Base-by-base conservation (phyloP, 2,888 invertebrate genomes). In the Thera britannica region DNA sequence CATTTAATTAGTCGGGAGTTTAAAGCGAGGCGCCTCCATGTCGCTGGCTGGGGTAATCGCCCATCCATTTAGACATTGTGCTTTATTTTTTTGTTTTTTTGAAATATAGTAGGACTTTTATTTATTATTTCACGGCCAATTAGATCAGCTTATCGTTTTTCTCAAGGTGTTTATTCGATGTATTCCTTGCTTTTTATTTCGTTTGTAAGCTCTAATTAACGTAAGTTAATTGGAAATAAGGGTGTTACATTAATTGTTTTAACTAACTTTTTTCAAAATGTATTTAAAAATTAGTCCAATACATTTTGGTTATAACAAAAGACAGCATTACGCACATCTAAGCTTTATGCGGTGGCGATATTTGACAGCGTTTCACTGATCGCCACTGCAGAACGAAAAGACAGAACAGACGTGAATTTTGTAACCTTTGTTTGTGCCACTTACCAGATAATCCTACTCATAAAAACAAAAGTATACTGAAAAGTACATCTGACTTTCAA, bases 1-100 rank as follows among this genome's bases (percentile, higher is more conserved):
- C 85, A 89, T 91, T 91, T 90, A 92, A 92, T 92, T 93, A 92
- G 89, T 77, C 75, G 75, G 8, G 86, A 88, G 88, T 89, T 90
- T 90, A 84, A 89, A 87, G 82, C 84, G 80, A 76, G 90, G 89
- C 92, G 90, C 88, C 91, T 79, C 81, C 67, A 80, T 83, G 89
- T 86, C 90, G 89, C 85, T 79, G 77, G 76, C 77, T 76, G 74
- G 78, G 79, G 83, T 83, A 83, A 84, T 86, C 80, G 82, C 80
- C 83, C 82, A 84, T 83, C 82, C 85, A 82, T 85, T 87, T 80
- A 78, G 79, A 81, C 82, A 80, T 80, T 84, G 81, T 79, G 78
- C 77, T 80, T 82, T 78, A 75, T 2, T 79, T 77, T 76, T 77
- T 78, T 77, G 75, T 77, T 75, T 74, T 23, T 74, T 66, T 34